Conservation (phyloP, 1,140 invertebrate genomes). For the Heliconius melpomene region DNA sequence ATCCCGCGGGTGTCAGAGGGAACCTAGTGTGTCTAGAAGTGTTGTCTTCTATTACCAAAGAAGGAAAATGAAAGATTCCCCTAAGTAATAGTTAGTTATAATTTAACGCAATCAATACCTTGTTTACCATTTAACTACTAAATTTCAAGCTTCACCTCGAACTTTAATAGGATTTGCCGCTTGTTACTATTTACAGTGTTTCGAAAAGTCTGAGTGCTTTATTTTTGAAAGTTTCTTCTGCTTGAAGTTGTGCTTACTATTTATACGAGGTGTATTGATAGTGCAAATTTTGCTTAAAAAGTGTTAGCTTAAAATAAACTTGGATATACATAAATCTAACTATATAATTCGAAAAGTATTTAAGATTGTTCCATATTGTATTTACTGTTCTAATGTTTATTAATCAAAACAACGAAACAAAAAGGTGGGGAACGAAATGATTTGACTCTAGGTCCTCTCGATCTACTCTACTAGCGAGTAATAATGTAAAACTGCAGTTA, state of each 20-base stretch:
- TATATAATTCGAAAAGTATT: not conserved
- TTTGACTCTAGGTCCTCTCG: no score
- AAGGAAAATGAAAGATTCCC: no score
- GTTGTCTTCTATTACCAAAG: not conserved
- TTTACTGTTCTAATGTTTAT: no score
- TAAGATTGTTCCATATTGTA: not conserved
- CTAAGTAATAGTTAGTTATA: not conserved
- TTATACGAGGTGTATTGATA: constrained; percentile 22
- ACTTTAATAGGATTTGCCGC: constrained; percentile 24
- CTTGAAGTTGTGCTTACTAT: constrained; percentile 12
- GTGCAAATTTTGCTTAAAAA: not conserved
- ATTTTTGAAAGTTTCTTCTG: constrained; percentile 21
- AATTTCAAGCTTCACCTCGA: not conserved
- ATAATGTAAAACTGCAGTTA: no score
- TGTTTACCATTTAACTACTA: not conserved
- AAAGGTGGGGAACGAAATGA: no score
- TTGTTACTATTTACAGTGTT: constrained; percentile 25
- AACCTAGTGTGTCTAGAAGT: no score
- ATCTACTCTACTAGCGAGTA: no score
- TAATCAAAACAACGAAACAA: no score
- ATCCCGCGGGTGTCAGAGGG: no score
- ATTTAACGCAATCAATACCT: not conserved
- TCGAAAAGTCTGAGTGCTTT: constrained; percentile 15
- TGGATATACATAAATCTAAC: not conserved
- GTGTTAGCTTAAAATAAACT: not conserved